Percentiles rank a stretch among this genome's conserved stretches.
phyloP scores from a whole-genome alignment of 2,113 vertebrate genomes.

The Hippocampus barbouri region DNA sequence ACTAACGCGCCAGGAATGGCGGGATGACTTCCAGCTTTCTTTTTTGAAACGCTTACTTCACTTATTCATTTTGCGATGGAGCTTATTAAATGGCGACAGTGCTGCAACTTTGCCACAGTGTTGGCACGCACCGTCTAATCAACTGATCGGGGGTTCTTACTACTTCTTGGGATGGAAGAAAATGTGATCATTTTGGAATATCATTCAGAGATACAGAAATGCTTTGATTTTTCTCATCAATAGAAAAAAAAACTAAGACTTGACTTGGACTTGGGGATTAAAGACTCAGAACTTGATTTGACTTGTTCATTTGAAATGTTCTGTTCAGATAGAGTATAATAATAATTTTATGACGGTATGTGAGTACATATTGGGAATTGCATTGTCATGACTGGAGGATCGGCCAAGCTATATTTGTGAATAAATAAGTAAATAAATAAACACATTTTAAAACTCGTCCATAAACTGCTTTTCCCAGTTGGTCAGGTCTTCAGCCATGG shows the following conservation, averaged over 20 bases:
- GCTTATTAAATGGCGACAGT: not conserved
- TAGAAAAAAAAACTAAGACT: too few species aligned
- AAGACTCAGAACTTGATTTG: too few species aligned
- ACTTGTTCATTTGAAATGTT: too few species aligned
- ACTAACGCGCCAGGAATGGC: conserved; percentile 15
- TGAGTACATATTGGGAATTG: too few species aligned
- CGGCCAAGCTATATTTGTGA: not conserved
- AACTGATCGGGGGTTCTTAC: not conserved
- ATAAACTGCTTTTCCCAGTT: not conserved
- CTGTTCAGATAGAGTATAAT: too few species aligned
- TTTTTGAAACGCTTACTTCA: not conserved
- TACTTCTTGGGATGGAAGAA: too few species aligned
- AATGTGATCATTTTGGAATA: too few species aligned
- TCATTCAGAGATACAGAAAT: too few species aligned
- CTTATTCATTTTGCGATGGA: not conserved
- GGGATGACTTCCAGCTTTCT: conserved; percentile 12
- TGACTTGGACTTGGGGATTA: too few species aligned
- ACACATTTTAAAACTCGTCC: not conserved
- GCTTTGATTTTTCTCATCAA: too few species aligned
- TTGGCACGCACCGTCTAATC: not conserved
- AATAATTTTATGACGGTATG: too few species aligned
- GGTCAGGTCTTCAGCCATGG: not conserved
- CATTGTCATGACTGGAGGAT: too few species aligned
- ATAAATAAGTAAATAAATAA: not conserved
- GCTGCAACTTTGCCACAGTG: not conserved